Evolutionary conservation across 2,888 invertebrate species (phyloP), one percentile per base, ranked within the genome.

Genomic region (Nymphalis polychloros): DNA sequence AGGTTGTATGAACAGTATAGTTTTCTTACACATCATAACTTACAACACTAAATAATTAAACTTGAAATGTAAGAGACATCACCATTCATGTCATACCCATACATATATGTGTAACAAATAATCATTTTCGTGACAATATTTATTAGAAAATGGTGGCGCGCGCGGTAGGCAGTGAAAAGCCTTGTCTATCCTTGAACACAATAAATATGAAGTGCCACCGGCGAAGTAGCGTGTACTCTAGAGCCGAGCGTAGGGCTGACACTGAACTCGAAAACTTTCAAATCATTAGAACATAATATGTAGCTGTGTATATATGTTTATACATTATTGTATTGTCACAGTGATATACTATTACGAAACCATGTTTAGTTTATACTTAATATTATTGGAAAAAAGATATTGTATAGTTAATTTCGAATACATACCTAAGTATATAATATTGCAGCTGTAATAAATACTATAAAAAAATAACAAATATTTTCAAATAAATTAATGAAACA

Each of bases 181-280:
- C 68, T 72, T 63, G 67, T 72, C 64, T 68, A 61, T 52, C 64
- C 47, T 67, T 74, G 69, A 71, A 73, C 70, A 74, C 74, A 73
- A 72, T 73, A 76, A 74, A 73, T 60, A 41, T 27, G 47, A 62
- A 31, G 73, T 72, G 73, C 71, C 70, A 70, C 64, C 69, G 69
- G 67, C 64, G 71, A 20, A 59, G 70, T 71, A 23, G 53, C 41
- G 50, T 61, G 62, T 64, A 64, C 31, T 62, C 17, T 31, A 23
- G 59, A 62, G 23, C 53, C 59, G 41, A 41, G n/a, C 31, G 52
- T 67, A 74, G 75, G 75, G 75, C 31, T 73, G 73, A 0, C 74
- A 64, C 59, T 47, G 4, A 41, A 8, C 13, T 57, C 35, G 55
- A 8, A 57, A 41, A 13, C 35, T 35, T 17, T 17, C 1, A 35